Base-by-base conservation (phyloP, 1,140 invertebrate species). In the Bombus huntii region DNA sequence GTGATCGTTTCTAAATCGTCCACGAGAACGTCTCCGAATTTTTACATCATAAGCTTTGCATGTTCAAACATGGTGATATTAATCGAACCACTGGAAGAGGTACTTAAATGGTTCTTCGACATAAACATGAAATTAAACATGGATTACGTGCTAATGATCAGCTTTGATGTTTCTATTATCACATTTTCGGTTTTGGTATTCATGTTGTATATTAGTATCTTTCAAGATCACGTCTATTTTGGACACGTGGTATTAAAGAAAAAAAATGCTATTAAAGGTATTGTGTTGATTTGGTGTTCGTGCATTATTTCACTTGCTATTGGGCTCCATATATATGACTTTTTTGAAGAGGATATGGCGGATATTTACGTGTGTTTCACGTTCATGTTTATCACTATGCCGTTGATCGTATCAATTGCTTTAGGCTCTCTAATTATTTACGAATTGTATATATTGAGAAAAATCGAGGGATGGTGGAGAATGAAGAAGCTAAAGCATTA, bases 31-130 rank as follows among this genome's bases (percentile, higher is more conserved):
- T 87, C 92, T 3, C 70, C 79, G 13, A 90, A 90, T 12, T 90
- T 89, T 59, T 94, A 94, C 81, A n/a, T 94, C 15, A 18, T 94
- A 10, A 93, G 93, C 39, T 28, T 94, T 25, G 82, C 92, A 9
- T 83, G 89, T 12, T 93, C 92, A 15, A 91, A 93, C 81, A 78
- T 95, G 83, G 81, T 93, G 70, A 88, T 93, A 6, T 83, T 94
- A 18, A 62, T 92, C 42, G 93, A 94, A 34, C 87, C 92, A 6
- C 57, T 94, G 9, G 80, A 90, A 72, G 85, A 93, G 72, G 71
- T 92, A n/a, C 39, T 94, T 12, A 65, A 72, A 22, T 86, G 85
- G 66, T 89, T 85, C 81, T 92, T 91, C 89, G 53, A 89, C 70
- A 76, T 92, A 31, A 31, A 91, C 10, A 83, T 92, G 42, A 66